A percentile compares a stretch with the other conserved stretches of the same genome.
These are phyloP conservation scores for Melanophora roralis DNA, from an alignment of 2,888 invertebrate genomes.

Conservation along the genomic window DNA sequence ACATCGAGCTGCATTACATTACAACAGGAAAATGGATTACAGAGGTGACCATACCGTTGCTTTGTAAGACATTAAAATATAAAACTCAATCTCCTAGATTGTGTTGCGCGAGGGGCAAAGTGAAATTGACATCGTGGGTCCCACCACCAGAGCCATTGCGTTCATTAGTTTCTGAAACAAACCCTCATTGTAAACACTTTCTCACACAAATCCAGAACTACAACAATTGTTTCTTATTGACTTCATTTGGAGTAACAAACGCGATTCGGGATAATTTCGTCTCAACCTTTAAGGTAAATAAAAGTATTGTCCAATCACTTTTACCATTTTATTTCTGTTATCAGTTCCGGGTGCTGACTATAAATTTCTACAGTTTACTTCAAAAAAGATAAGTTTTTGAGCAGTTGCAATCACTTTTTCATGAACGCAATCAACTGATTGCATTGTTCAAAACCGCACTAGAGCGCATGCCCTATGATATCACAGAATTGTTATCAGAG, in stretches of 20 bases:
- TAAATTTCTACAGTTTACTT: neutral
- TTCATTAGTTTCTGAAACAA: neutral
- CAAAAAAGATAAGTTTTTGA: no score
- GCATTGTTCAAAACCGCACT: constrained; percentile 35
- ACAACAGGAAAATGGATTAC: constrained; percentile 21
- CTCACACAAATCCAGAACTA: no score
- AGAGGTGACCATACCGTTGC: no score
- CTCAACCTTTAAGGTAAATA: no score
- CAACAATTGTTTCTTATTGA: no score
- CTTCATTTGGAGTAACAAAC: neutral
- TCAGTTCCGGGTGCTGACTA: neutral
- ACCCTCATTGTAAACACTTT: neutral
- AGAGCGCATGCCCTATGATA: no score
- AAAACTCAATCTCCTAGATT: neutral
- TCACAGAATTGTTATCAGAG: no score
- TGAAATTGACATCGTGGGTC: no score
- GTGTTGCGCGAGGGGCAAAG: neutral
- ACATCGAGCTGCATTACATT: constrained; percentile 25
- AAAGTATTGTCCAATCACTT: no score
- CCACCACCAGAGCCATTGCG: neutral
- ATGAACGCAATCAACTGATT: constrained; percentile 28
- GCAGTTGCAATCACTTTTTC: constrained; percentile 26
- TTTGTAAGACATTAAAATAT: no score
- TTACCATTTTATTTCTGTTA: no score
- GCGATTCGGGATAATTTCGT: no score